These are phyloP conservation scores for Apotomis capreana DNA, from an alignment of 2,888 invertebrate species.

Conservation along the genomic window DNA sequence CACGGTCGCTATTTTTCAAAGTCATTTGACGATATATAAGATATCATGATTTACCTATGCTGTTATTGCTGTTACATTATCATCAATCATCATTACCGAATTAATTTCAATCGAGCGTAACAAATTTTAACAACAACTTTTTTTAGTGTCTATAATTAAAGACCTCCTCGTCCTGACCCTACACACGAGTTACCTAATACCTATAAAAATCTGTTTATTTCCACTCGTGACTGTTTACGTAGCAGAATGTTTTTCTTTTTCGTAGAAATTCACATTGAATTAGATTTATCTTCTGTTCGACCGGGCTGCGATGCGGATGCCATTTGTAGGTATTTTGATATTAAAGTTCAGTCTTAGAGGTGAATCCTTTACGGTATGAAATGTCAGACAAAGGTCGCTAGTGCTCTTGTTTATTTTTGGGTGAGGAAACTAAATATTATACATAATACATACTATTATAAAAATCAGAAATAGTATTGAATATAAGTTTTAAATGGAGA, in stretches of 20 bases:
- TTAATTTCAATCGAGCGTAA: too few species aligned
- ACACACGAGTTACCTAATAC: too few species aligned
- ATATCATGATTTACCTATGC: too few species aligned
- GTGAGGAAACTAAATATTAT: slow-evolving; percentile 37
- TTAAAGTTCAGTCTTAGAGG: slow-evolving; percentile 69
- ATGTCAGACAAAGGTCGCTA: slow-evolving; percentile 75
- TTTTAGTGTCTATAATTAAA: too few species aligned
- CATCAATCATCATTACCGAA: too few species aligned
- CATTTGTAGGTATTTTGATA: slow-evolving; percentile 54
- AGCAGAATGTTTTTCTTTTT: slow-evolving; percentile 5
- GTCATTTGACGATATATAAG: too few species aligned
- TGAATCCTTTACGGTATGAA: slow-evolving; percentile 64
- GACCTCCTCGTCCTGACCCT: too few species aligned
- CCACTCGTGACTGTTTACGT: neutral
- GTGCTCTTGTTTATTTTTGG: slow-evolving; percentile 48
- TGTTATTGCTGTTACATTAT: too few species aligned
- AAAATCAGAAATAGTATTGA: too few species aligned
- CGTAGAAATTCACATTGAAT: slow-evolving; percentile 34
- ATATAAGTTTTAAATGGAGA: too few species aligned
- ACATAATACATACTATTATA: slow-evolving; percentile 9
- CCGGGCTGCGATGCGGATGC: slow-evolving; percentile 65
- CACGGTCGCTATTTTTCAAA: too few species aligned
- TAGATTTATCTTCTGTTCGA: slow-evolving; percentile 51
- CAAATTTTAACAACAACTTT: too few species aligned
- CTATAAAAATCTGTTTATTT: neutral